Evolutionary conservation across 2,888 invertebrate genomes (phyloP).

Genomic region (Macrosiphum euphorbiae): DNA sequence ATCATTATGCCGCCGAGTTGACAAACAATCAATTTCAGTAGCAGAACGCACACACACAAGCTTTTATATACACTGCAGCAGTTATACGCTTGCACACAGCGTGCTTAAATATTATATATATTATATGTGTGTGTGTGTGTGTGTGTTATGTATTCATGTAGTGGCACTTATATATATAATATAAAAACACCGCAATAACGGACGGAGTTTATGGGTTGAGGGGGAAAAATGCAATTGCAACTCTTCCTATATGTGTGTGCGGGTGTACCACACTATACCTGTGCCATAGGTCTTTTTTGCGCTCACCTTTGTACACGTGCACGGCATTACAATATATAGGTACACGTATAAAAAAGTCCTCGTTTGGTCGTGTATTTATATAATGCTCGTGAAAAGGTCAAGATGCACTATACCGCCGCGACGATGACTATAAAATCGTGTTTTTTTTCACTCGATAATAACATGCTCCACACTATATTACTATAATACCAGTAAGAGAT

Average conservation of each 20-base stretch:
- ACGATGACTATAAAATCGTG: background rate
- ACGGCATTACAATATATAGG: background rate
- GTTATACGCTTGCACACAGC: background rate
- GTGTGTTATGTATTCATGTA: background rate
- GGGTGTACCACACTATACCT: background rate
- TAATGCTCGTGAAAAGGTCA: background rate
- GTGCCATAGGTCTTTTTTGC: background rate
- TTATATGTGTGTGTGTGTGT: background rate
- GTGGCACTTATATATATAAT: no score
- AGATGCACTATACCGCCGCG: background rate
- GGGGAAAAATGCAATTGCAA: background rate
- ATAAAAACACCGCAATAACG: background rate
- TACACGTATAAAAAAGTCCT: background rate
- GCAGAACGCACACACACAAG: background rate
- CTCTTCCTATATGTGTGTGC: background rate
- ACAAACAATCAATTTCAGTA: slow-evolving; percentile 46
- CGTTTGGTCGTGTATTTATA: background rate
- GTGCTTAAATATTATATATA: background rate
- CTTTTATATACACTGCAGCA: background rate
- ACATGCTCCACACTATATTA: background rate
- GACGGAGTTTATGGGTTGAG: background rate
- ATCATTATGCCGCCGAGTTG: slow-evolving; percentile 30
- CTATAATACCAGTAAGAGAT: background rate
- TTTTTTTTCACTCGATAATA: background rate
- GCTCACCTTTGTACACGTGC: background rate